A percentile compares a stretch with the other conserved stretches of the same genome.
These are phyloP conservation scores for Paradoxurus hermaphroditus DNA, from an alignment of 2,113 vertebrate species.

Conservation along the genomic window DNA sequence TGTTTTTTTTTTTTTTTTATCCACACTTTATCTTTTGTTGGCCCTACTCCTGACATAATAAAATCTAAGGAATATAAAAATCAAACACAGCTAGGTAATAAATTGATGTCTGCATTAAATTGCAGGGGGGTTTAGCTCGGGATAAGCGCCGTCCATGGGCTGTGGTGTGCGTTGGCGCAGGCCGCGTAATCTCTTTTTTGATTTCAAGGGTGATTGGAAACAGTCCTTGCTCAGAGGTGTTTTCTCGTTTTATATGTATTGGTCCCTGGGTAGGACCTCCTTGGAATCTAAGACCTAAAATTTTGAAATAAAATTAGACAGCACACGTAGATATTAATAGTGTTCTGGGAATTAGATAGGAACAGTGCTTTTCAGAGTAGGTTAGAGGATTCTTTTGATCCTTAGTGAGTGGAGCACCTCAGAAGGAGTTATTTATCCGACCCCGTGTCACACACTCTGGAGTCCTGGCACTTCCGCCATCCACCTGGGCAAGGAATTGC, in stretches of 20 bases:
- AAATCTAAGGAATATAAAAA: conserved; percentile 43
- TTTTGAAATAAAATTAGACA: background rate
- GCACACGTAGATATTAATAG: background rate
- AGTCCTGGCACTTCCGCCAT: background rate
- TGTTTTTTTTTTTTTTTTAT: background rate
- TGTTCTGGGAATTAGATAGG: background rate
- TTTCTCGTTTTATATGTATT: background rate
- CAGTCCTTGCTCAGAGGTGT: background rate
- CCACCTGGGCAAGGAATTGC: background rate
- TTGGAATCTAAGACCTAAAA: background rate
- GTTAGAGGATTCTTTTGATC: background rate
- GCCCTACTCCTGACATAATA: background rate
- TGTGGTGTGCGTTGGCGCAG: background rate
- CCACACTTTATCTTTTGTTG: conserved; percentile 19
- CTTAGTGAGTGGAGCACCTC: background rate
- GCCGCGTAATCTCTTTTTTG: background rate
- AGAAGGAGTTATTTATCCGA: background rate
- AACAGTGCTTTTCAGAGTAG: background rate
- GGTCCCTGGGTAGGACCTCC: background rate
- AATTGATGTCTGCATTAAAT: conserved; percentile 1
- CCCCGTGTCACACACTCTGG: background rate
- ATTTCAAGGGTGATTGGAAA: conserved; percentile 32
- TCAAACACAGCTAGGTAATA: conserved; percentile 30
- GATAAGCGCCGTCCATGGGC: background rate
- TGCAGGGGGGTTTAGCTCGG: background rate